Conservation (phyloP, 2,888 invertebrate genomes). For the Drosophila gaucha region DNA sequence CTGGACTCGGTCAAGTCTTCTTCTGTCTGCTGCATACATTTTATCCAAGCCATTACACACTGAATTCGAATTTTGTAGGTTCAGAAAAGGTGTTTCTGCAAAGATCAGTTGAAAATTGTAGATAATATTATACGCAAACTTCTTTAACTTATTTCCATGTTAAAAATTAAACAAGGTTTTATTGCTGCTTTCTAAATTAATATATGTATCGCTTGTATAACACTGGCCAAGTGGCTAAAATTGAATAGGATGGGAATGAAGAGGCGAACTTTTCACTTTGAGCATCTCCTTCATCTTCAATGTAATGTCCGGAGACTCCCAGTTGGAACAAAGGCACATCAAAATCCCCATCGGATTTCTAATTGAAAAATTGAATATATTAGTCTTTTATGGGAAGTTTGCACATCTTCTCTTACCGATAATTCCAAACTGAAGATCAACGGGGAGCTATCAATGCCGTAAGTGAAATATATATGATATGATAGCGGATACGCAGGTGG, state of each 20-base stretch:
- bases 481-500: slow-evolving; percentile 36
- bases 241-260: slow-evolving; percentile 84
- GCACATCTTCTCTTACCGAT: slow-evolving; percentile 35
- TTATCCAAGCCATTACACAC: too few species aligned
- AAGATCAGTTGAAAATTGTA: too few species aligned
- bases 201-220: slow-evolving; percentile 84
- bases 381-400: too few species aligned
- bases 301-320: slow-evolving; percentile 85
- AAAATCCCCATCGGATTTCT: slow-evolving; percentile 59
- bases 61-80: too few species aligned
- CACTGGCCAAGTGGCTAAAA: slow-evolving; percentile 85
- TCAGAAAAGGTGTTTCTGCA: too few species aligned
- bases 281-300: slow-evolving; percentile 83
- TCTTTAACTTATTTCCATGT: neutral
- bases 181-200: too few species aligned
- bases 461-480: slow-evolving; percentile 68
- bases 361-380: neutral
- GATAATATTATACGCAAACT: too few species aligned
- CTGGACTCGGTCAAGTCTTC: too few species aligned
- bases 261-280: slow-evolving; percentile 84
- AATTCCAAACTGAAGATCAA: slow-evolving; percentile 70
- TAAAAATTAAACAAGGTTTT: slow-evolving; percentile 73
- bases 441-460: slow-evolving; percentile 68
- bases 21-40: too few species aligned
- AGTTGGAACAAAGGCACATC: slow-evolving; percentile 81